Evolutionary conservation across 2,113 vertebrate species (phyloP), one percentile per base, ranked within the genome.

Genomic region (Charadrius vociferus): DNA sequence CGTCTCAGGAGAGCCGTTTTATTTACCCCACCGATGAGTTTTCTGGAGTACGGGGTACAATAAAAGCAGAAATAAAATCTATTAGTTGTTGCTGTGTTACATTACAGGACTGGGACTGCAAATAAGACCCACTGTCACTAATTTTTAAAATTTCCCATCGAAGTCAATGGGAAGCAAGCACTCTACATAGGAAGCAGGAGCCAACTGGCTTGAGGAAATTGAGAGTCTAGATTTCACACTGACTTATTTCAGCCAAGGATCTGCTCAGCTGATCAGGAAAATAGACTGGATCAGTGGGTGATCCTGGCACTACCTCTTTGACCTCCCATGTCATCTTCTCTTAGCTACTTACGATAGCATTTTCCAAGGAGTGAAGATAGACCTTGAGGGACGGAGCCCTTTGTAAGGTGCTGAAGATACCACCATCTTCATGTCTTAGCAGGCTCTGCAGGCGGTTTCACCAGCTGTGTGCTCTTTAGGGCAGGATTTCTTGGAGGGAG

Each of bases 11-110:
- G 68, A 80, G 74, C 70, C 41, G 4, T 87, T 95, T 89, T 62
- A 66, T 90, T 91, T 75, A 93, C 62, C 68, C 49, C 83, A 52
- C 55, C 24, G 78, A 56, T 90, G 81, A 96, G 50, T 92, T 91
- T 94, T 73, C 58, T 96, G 71, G 89, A 90, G 43, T 58, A 45
- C 52, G 52, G 49, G 73, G 36, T 87, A 49, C 45, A 80, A 20
- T 91, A 88, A 94, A 94, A 91, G 66, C 59, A 91, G 86, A 66
- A 93, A 77, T 85, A 82, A 77, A 83, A 95, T 47, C 62, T 17
- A 18, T 82, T 88, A 85, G 84, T 85, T 22, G 41, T 68, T 21
- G 29, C 58, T 72, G 11, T 83, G 65, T 78, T 92, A 45, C 47
- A 3, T 77, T 81, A 56, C 53, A 49, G 45, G 62, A 41, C 39